A percentile compares a stretch with the other conserved stretches of the same genome.
phyloP scores from a whole-genome alignment of 2,113 vertebrate genomes.

The Syngnathus scovelli region DNA sequence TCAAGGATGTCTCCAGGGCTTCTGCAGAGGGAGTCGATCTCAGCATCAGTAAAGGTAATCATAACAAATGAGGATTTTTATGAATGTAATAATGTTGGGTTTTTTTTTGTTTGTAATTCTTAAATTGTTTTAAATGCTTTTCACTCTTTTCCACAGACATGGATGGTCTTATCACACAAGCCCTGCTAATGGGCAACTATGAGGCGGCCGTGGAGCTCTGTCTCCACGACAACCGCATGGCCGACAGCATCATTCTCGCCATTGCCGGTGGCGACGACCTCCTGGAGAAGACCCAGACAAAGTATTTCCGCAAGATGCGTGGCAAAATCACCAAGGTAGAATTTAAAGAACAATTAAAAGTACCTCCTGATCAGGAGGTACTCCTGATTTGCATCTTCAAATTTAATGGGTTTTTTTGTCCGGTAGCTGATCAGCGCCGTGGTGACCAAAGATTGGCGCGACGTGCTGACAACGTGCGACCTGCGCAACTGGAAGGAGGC shows the following conservation, averaged over 20 bases:
- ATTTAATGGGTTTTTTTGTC: not conserved
- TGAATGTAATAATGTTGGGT: not conserved
- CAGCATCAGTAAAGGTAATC: constrained; percentile 79
- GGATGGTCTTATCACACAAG: constrained; percentile 92
- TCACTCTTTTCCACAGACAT: constrained; percentile 68
- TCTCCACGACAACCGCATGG: constrained; percentile 92
- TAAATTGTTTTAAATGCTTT: not conserved
- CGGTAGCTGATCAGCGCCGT: constrained; percentile 90
- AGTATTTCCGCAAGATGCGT: constrained; percentile 84
- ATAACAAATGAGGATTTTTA: not conserved
- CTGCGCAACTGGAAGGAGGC: constrained; percentile 94
- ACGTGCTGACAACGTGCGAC: constrained; percentile 88
- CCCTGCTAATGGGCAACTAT: constrained; percentile 88
- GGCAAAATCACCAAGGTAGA: constrained; percentile 90
- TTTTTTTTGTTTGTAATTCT: not conserved
- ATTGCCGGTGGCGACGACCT: constrained; percentile 89
- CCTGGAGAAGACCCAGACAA: constrained; percentile 84
- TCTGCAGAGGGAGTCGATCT: constrained; percentile 72
- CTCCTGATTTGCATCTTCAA: too few relatives aligned
- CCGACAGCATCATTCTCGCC: constrained; percentile 91
- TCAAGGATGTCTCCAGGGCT: constrained; percentile 11
- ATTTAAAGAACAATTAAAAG: too few relatives aligned
- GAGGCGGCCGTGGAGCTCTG: constrained; percentile 90
- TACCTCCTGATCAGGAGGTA: too few relatives aligned
- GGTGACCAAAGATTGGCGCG: constrained; percentile 89